Evolutionary conservation across 2,797 vertebrate species (phyloP), one percentile per base, ranked within the genome.

Genomic region (Lophius americanus): DNA sequence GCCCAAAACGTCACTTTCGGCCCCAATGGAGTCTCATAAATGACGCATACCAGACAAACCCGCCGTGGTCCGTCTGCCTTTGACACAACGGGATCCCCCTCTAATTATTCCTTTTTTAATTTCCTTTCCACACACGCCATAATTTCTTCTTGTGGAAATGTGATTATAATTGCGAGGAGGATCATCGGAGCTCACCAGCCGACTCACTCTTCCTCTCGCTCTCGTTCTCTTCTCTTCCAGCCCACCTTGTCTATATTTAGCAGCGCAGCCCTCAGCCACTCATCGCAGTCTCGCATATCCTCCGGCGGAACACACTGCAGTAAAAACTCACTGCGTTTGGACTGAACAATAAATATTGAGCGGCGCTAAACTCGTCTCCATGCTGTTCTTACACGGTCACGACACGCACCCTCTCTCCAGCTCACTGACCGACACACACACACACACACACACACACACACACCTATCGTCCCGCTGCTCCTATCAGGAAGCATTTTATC

Each of bases 191-290:
- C 73, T 65, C 53, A 66, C n/a, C 67, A 36, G 55, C 67, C 55
- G 9, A 61, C 33, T 46, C 4, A 7, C 74, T 51, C 51, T 50
- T 14, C 54, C 65, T 46, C 69, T 49, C 35, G 11, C 32, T 11
- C 54, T 57, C 64, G 59, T 63, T 69, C 68, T 85, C 78, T 63
- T 69, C 68, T 85, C 78, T 82, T 76, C 60, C 76, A 58, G 84
- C 81, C 84, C 82, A 87, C 87, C 81, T 82, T 7, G 59, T 87
- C 85, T 89, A 88, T 85, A 86, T 90, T 82, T 87, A 89, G 82
- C 76, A 1, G 68, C 9, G 67, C 59, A 73, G 81, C 74, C 68
- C 66, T 82, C 64, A 63, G 75, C 69, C 51, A 42, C 64, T 81
- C 68, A 53, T 78, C 83, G 63, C 60, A 52, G 32, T 55, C 73